A percentile compares a stretch with the other conserved stretches of the same genome.
Conservation (phyloP, 2,113 vertebrate species). For the Bambusicola thoracicus region DNA sequence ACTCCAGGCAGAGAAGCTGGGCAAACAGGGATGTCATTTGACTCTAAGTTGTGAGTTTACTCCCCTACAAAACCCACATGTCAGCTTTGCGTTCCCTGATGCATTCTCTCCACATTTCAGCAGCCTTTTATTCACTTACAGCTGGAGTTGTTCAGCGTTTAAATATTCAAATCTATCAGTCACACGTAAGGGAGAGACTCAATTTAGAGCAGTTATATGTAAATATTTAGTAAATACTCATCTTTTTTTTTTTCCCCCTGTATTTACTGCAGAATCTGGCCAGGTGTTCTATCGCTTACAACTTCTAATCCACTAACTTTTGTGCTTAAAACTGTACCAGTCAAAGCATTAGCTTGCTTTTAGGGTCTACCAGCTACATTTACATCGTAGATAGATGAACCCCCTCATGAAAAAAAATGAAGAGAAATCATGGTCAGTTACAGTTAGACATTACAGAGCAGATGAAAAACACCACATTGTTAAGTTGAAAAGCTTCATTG, state of each 20-base stretch:
- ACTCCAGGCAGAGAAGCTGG: neutral
- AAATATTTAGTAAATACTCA: neutral
- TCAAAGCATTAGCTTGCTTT: neutral
- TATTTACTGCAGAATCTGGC: neutral
- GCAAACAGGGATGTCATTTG: neutral
- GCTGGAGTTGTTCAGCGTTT: neutral
- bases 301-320: neutral
- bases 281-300: neutral
- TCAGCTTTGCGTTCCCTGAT: neutral
- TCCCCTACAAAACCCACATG: too few species aligned
- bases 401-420: neutral
- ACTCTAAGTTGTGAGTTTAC: neutral
- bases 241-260: too few species aligned
- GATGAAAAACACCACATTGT: rapidly evolving
- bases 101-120: neutral
- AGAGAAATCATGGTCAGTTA: neutral
- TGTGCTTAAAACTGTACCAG: neutral
- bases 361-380: neutral
- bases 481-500: neutral
- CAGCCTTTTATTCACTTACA: neutral
- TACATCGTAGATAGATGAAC: neutral
- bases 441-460: neutral
- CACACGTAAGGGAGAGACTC: neutral
- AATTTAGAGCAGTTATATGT: neutral
- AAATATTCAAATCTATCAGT: neutral